These are phyloP conservation scores for Plagiodera versicolora DNA, from an alignment of 2,888 invertebrate species.

Conservation along the genomic window DNA sequence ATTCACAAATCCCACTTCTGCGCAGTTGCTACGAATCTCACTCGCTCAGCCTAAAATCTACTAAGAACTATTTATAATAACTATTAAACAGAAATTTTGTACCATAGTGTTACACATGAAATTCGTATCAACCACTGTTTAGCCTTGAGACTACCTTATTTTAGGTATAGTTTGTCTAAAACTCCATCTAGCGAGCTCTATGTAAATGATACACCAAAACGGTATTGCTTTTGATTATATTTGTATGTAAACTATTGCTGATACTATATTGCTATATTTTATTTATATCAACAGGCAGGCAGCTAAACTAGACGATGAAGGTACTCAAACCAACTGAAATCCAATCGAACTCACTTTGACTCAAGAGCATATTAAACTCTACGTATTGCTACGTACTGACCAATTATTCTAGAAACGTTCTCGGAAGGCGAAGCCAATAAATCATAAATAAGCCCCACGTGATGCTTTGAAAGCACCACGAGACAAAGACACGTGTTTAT, in stretches of 20 bases:
- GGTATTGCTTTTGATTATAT: slow-evolving; percentile 54
- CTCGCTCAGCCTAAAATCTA: not conserved
- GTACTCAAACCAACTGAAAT: slow-evolving; percentile 28
- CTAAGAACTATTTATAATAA: slow-evolving; percentile 20
- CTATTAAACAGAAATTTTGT: slow-evolving; percentile 24
- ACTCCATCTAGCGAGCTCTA: slow-evolving; percentile 48
- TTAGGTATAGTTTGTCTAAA: slow-evolving; percentile 27
- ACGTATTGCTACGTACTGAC: no score
- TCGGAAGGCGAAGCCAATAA: no score
- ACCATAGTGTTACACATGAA: slow-evolving; percentile 14
- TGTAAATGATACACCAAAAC: slow-evolving; percentile 51
- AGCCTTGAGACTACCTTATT: not conserved
- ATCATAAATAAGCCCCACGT: no score
- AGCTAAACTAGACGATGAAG: slow-evolving; percentile 46
- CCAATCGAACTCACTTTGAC: slow-evolving; percentile 33
- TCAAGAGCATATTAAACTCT: slow-evolving; percentile 2
- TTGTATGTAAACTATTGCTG: slow-evolving; percentile 53
- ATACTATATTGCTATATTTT: slow-evolving; percentile 54
- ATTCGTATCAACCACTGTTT: slow-evolving; percentile 18
- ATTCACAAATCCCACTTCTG: slow-evolving; percentile 33
- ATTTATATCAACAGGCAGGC: slow-evolving; percentile 53
- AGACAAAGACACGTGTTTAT: no score
- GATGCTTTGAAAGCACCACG: no score
- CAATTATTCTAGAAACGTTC: no score
- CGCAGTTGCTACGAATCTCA: slow-evolving; percentile 16